These are phyloP conservation scores for Sabatieria punctata DNA, from an alignment of 2,888 invertebrate species.

Conservation along the genomic window DNA sequence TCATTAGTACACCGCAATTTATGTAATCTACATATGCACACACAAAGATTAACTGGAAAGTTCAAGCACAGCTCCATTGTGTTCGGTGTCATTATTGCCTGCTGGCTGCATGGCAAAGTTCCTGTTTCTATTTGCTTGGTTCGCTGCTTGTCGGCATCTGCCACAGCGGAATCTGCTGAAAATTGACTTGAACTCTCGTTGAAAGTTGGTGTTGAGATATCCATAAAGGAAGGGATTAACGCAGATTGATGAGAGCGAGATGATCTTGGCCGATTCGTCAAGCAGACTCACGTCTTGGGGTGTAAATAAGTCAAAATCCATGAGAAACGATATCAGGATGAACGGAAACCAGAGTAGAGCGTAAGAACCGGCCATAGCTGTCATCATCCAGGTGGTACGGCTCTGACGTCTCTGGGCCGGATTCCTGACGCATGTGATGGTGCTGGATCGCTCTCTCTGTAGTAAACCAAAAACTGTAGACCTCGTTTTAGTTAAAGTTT, in stretches of 20 bases:
- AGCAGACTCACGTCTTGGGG: conserved; percentile 11
- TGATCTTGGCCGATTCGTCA: conserved; percentile 25
- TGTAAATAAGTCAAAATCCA: conserved; percentile 23
- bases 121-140: no score
- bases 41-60: no score
- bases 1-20: no score
- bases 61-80: no score
- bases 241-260: conserved; percentile 27
- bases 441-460: no score
- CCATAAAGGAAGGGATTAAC: conserved; percentile 30
- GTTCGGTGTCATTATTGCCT: no score
- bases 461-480: no score
- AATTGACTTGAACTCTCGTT: conserved; percentile 27
- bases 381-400: conserved; percentile 22
- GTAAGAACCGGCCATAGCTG: conserved; percentile 28
- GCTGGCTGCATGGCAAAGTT: no score
- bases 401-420: conserved; percentile 14
- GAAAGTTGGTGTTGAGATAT: conserved; percentile 26
- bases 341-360: conserved; percentile 29
- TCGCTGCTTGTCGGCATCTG: no score
- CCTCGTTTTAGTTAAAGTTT: no score
- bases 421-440: no score
- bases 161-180: conserved; percentile 13
- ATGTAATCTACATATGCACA: no score
- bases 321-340: conserved; percentile 23